Base-by-base conservation (phyloP, 2,888 invertebrate genomes). In the Ormyrus thymus region DNA sequence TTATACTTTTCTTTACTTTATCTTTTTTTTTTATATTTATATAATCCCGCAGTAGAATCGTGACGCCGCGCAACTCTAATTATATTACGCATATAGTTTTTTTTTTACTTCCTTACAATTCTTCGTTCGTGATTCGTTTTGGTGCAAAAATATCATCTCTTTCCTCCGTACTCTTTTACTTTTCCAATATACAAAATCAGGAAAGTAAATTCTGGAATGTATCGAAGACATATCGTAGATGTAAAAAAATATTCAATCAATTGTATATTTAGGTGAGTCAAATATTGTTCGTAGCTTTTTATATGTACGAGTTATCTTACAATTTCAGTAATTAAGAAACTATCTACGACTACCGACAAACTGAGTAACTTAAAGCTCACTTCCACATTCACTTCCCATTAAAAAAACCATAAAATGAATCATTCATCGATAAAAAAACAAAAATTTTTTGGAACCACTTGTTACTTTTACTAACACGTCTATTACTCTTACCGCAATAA, bases 21-120 rank as follows among this genome's bases (percentile, higher is more conserved):
- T 13, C 13, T 46, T 9, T n/a, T 58, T 70, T 11, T 69, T 46
- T 11, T 46, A 74, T 53, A 29, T 29, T 29, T 29, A 29, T 29
- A 50, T 56, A 69, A 78, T 48, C 58, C 43, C 64, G 66, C 68
- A 69, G 79, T 76, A 80, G 76, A 80, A 80, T 76, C 79, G 73
- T 51, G 50, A 69, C 71, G 75, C 79, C 46, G 48, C 73, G 69
- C 73, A 73, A 76, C 58, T 68, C 29, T 71, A 55, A 59, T 62
- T 53, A n/a, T 29, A 29, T 61, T 66, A 53, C 58, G 43, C n/a
- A 9, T 46, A n/a, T 65, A 29, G n/a, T 61, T 61, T 48, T 29
- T 48, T 29, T 29, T 29, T 29, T 29, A 29, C 29, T 4, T 29
- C 29, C 29, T 29, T 29, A 29, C 29, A 13, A 59, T 55, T 11